Evolutionary conservation across 2,113 vertebrate species (phyloP).

Genomic region (Carassius carassius): DNA sequence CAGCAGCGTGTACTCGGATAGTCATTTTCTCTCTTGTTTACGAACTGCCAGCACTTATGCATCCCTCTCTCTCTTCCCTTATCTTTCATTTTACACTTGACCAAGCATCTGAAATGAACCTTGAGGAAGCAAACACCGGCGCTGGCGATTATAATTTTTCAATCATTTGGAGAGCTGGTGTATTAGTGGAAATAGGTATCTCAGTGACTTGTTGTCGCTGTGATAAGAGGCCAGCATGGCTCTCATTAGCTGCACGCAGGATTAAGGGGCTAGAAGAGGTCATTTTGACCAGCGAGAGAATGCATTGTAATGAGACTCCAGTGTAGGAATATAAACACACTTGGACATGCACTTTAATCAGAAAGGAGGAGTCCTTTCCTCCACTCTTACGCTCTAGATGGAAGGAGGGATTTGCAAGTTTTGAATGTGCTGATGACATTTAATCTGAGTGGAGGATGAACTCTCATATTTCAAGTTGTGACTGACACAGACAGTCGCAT

Average conservation of each 20-base stretch:
- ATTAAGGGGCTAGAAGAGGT: conserved; percentile 70
- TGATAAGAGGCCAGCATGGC: conserved; percentile 69
- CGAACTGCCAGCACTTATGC: conserved; percentile 39
- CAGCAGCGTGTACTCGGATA: not conserved
- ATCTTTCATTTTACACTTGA: conserved; percentile 68
- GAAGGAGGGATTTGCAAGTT: conserved; percentile 72
- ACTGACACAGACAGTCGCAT: conserved; percentile 57
- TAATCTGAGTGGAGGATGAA: conserved; percentile 77
- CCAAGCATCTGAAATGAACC: conserved; percentile 63
- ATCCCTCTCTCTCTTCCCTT: conserved; percentile 51
- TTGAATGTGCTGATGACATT: conserved; percentile 75
- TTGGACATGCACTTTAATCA: conserved; percentile 77
- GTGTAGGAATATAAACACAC: conserved; percentile 66
- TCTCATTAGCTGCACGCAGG: conserved; percentile 75
- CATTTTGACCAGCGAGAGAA: conserved; percentile 74
- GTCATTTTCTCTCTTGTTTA: conserved; percentile 43
- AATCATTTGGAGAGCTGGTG: conserved; percentile 69
- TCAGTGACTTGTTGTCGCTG: conserved; percentile 48
- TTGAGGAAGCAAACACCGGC: conserved; percentile 61
- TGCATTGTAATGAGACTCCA: conserved; percentile 78
- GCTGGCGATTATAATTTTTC: conserved; percentile 67
- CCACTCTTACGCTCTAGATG: conserved; percentile 56
- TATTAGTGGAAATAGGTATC: conserved; percentile 59
- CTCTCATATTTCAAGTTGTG: conserved; percentile 67
- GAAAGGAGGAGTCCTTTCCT: conserved; percentile 66